Conservation (phyloP, 2,888 invertebrate genomes). For the Zonitis immaculata region DNA sequence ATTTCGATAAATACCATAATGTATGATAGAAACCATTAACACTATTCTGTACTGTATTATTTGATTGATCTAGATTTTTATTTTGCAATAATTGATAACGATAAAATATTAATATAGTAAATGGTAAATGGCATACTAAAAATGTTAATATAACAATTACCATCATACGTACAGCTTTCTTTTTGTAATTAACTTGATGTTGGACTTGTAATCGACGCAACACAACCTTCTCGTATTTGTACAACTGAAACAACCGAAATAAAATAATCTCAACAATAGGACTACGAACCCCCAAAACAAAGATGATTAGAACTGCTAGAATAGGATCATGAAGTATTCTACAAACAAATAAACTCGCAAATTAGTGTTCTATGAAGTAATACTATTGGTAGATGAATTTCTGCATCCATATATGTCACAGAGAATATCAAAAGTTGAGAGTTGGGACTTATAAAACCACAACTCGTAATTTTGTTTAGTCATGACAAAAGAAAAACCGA, state of each 20-base stretch:
- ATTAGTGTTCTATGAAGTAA: too few relatives aligned
- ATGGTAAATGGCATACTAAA: conserved; percentile 66
- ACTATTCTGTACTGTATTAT: conserved; percentile 9
- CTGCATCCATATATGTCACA: too few relatives aligned
- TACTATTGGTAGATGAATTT: too few relatives aligned
- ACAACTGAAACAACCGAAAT: conserved; percentile 53
- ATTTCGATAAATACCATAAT: conserved; percentile 66
- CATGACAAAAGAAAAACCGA: too few relatives aligned
- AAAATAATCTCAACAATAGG: too few relatives aligned
- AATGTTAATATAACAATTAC: conserved; percentile 66
- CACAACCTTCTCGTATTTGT: conserved; percentile 59
- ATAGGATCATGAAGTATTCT: too few relatives aligned
- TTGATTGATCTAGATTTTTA: conserved; percentile 25
- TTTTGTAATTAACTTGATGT: conserved; percentile 59
- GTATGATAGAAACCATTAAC: conserved; percentile 51
- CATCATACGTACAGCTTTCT: conserved; percentile 65
- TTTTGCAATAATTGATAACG: conserved; percentile 52
- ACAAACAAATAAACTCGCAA: too few relatives aligned
- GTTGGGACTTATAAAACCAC: too few relatives aligned
- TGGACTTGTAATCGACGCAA: conserved; percentile 60
- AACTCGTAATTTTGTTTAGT: too few relatives aligned
- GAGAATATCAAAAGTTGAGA: too few relatives aligned
- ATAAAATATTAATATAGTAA: conserved; percentile 66
- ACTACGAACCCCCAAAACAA: too few relatives aligned
- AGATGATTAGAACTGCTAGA: too few relatives aligned